Conservation (phyloP, 2,113 vertebrate species). For the Percopsis transmontana region DNA sequence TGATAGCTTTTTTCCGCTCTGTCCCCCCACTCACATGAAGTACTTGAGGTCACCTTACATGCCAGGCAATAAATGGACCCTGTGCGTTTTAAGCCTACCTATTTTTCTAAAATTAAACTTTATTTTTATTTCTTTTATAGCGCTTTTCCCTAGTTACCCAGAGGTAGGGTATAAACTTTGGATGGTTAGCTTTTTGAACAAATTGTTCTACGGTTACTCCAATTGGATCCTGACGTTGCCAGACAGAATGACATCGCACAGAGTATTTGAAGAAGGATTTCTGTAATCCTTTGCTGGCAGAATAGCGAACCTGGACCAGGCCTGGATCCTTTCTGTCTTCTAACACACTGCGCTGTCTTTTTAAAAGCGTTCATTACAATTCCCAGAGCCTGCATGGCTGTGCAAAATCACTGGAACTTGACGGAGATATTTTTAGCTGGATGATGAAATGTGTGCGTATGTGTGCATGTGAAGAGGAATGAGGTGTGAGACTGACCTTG, state of each 20-base stretch:
- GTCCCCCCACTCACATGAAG: slow-evolving; percentile 57
- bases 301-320: slow-evolving; percentile 37
- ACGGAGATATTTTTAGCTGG: slow-evolving; percentile 57
- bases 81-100: slow-evolving; percentile 33
- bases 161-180: slow-evolving; percentile 50
- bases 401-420: slow-evolving; percentile 37
- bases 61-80: slow-evolving; percentile 69
- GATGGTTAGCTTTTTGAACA: slow-evolving; percentile 51
- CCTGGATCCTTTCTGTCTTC: slow-evolving; percentile 18
- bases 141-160: slow-evolving; percentile 42
- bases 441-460: slow-evolving; percentile 66
- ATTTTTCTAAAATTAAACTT: slow-evolving; percentile 49
- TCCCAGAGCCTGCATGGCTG: slow-evolving; percentile 24
- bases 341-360: slow-evolving; percentile 35
- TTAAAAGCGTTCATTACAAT: slow-evolving; percentile 51
- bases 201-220: slow-evolving; percentile 49
- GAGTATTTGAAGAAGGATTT: slow-evolving; percentile 63
- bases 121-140: slow-evolving; percentile 20
- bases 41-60: slow-evolving; percentile 76
- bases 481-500: slow-evolving; percentile 95
- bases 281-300: slow-evolving; percentile 60
- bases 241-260: slow-evolving; percentile 44
- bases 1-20: slow-evolving; percentile 58
- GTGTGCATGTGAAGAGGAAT: slow-evolving; percentile 62
- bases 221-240: slow-evolving; percentile 51